Percentiles rank a stretch among this genome's conserved stretches.
Evolutionary conservation across 2,113 vertebrate genomes (phyloP).

Genomic region (Xiphophorus maculatus): DNA sequence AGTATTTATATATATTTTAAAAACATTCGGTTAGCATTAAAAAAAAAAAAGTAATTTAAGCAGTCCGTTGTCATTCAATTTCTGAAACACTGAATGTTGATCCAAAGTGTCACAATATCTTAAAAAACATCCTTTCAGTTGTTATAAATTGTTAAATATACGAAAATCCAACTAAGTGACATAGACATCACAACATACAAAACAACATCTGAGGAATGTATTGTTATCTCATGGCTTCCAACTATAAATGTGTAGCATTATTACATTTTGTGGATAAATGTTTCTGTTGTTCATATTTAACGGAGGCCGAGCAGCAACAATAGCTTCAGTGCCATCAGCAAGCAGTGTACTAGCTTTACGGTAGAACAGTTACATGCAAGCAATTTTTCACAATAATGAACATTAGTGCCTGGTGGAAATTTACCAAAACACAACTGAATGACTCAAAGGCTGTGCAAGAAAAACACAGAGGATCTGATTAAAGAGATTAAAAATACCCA

Average conservation of each 20-base stretch:
- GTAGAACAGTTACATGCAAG: not conserved
- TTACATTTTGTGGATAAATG: not conserved
- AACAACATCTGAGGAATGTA: not conserved
- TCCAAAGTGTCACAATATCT: not conserved
- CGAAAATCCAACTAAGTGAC: not conserved
- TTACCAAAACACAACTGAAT: not conserved
- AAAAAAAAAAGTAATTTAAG: too few species aligned
- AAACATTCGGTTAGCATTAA: too few species aligned
- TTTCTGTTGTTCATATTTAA: not conserved
- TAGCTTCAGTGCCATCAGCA: not conserved
- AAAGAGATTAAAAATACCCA: not conserved
- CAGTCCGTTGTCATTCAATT: not conserved
- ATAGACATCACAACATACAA: not conserved
- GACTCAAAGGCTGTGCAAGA: not conserved
- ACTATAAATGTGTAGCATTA: not conserved
- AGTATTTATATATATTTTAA: too few species aligned
- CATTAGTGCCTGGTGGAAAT: not conserved
- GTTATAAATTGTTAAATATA: not conserved
- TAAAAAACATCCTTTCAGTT: not conserved
- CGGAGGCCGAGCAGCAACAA: not conserved
- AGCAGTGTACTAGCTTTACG: not conserved
- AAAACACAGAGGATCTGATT: not conserved
- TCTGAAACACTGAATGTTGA: not conserved
- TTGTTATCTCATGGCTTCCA: not conserved
- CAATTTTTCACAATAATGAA: not conserved